Evolutionary conservation across 2,888 invertebrate genomes (phyloP), one percentile per base, ranked within the genome.

Genomic region (Ochropacha duplaris): DNA sequence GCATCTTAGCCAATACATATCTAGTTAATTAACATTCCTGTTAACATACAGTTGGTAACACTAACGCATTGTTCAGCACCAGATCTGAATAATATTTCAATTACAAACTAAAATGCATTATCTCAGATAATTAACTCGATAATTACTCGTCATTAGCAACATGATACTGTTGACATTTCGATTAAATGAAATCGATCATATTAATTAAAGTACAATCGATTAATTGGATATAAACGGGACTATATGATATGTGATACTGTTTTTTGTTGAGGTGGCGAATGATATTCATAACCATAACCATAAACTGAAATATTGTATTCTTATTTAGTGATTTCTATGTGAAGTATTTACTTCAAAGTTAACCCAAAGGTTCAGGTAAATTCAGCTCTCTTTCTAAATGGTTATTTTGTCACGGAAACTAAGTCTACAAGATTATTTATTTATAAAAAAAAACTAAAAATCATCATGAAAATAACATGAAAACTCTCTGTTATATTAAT

Each of bases 161-260:
- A 54, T 24, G 19, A 44, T 44, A 24, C 68, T 54, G 70, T 62
- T 78, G 84, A 81, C 79, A 79, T 83, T 83, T 80, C 73, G 76
- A 74, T 73, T 72, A 71, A 72, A 75, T 76, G 74, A 74, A 78
- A 81, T 79, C 79, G 79, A 83, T 79, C 61, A 67, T 63, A 64
- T 71, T 79, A 76, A 79, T 80, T 78, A 78, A 66, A 66, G 61
- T 66, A 61, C 62, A 68, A 65, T 72, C 72, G 73, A 78, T 74
- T 78, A 74, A 76, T 77, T 66, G 68, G 68, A 68, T 66, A 64
- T 61, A 69, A 70, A 66, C 68, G 64, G 9, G 12, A 57, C 34
- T 61, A 58, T 58, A 60, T 57, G 50, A 57, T 61, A 57, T 66
- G 26, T 57, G 44, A 54, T 60, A 56, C 56, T 24, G 39, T 49